Evolutionary conservation across 2,888 invertebrate genomes (phyloP).

Genomic region (Erebia palarica): DNA sequence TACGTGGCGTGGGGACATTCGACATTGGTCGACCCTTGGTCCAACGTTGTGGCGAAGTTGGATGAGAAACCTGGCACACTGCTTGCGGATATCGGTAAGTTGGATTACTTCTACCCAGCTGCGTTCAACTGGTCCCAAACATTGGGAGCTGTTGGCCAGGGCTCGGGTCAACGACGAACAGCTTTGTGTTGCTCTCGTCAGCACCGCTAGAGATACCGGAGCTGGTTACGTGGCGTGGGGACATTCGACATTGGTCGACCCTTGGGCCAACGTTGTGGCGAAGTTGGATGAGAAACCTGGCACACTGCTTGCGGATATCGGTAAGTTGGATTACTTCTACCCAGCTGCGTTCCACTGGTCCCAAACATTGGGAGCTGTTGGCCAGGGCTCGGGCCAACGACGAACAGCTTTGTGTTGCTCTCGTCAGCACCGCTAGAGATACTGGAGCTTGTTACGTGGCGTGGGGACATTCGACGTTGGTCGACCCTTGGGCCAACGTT

Average conservation of each 20-base stretch:
- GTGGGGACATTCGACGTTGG: constrained; percentile 93
- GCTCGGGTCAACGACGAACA: constrained; percentile 94
- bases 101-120: background rate
- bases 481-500: constrained; percentile 93
- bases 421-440: constrained; percentile 92
- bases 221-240: constrained; percentile 94
- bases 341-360: too few species aligned
- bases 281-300: constrained; percentile 87
- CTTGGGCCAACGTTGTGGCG: constrained; percentile 90
- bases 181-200: constrained; percentile 91
- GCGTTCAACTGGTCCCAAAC: constrained; percentile 53
- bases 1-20: constrained; percentile 97
- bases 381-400: constrained; percentile 92
- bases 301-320: constrained; percentile 88
- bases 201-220: constrained; percentile 89
- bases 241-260: constrained; percentile 91
- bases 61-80: constrained; percentile 88
- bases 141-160: constrained; percentile 94
- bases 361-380: constrained; percentile 92
- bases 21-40: constrained; percentile 92
- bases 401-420: constrained; percentile 93
- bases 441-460: constrained; percentile 88
- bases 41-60: constrained; percentile 86
- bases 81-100: constrained; percentile 88
- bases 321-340: constrained; percentile 64